Conservation (phyloP, 2,797 vertebrate species). For the Zenarchopterus dispar region DNA sequence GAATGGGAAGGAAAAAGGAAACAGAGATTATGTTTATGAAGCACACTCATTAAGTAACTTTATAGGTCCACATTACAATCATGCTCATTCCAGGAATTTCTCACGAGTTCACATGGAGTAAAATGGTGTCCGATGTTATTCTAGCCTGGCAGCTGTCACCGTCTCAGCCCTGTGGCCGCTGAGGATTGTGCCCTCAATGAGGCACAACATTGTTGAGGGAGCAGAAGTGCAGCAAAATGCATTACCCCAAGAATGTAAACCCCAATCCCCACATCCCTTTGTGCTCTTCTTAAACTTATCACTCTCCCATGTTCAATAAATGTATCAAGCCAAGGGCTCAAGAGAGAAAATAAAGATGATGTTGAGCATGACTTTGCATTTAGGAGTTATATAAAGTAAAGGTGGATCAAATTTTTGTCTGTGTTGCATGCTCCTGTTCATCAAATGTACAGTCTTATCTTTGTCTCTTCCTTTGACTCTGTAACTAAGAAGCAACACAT, state of each 20-base stretch:
- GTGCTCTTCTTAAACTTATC: constrained; percentile 52
- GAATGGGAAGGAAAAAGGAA: constrained; percentile 62
- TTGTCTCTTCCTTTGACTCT: no score
- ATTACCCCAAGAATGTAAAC: constrained; percentile 65
- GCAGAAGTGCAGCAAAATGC: constrained; percentile 68
- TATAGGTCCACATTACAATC: constrained; percentile 69
- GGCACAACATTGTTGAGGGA: constrained; percentile 70
- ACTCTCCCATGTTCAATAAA: constrained; percentile 17
- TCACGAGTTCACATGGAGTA: constrained; percentile 40
- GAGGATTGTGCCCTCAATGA: constrained; percentile 62
- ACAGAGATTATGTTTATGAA: constrained; percentile 68
- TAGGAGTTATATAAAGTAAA: no score
- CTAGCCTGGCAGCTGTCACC: constrained; percentile 77
- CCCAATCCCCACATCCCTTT: constrained; percentile 2
- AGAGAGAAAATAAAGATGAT: no score
- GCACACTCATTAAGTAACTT: constrained; percentile 73
- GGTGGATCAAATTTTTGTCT: no score
- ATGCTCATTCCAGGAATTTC: constrained; percentile 74
- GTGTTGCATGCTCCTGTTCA: no score
- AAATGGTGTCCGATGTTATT: constrained; percentile 64
- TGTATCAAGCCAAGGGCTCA: no score
- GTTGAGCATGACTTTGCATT: no score
- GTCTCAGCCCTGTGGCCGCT: constrained; percentile 24
- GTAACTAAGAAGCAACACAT: no score
- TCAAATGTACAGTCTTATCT: no score